Conservation (phyloP, 2,113 vertebrate species). For the Microcebus jonahi region DNA sequence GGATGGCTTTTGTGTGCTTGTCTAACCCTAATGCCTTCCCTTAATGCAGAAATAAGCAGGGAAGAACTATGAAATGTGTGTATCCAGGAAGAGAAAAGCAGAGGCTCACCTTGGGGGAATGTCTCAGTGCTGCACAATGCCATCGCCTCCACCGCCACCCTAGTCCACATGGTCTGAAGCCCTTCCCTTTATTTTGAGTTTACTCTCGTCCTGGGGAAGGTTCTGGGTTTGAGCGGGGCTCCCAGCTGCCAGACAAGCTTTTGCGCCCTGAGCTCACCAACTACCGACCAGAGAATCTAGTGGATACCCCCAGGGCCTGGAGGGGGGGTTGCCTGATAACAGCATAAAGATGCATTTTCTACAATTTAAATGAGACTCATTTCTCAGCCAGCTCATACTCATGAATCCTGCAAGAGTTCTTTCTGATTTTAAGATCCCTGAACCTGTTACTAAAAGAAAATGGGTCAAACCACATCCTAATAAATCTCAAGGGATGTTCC, state of each 20-base stretch:
- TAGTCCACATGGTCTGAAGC: background rate
- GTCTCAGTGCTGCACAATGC: background rate
- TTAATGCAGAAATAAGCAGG: background rate
- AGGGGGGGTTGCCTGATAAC: background rate
- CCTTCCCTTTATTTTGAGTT: background rate
- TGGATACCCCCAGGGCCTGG: background rate
- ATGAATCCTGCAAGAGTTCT: slow-evolving; percentile 16
- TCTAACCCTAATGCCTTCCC: background rate
- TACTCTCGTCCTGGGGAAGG: background rate
- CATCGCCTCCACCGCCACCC: background rate
- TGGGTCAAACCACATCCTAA: slow-evolving; percentile 2
- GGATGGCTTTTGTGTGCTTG: background rate
- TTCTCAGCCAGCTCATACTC: slow-evolving; percentile 39
- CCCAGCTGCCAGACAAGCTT: background rate
- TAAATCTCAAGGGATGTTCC: slow-evolving; percentile 44
- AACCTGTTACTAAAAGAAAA: slow-evolving; percentile 65
- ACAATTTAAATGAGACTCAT: slow-evolving; percentile 51
- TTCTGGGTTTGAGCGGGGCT: background rate
- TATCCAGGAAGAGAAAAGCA: background rate
- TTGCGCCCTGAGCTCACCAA: background rate
- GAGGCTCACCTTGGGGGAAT: background rate
- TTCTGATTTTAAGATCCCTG: slow-evolving; percentile 54
- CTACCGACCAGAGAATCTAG: background rate
- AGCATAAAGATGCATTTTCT: slow-evolving; percentile 21
- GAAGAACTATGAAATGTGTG: background rate